Conservation (phyloP, 2,113 vertebrate genomes). For the Platichthys flesus region DNA sequence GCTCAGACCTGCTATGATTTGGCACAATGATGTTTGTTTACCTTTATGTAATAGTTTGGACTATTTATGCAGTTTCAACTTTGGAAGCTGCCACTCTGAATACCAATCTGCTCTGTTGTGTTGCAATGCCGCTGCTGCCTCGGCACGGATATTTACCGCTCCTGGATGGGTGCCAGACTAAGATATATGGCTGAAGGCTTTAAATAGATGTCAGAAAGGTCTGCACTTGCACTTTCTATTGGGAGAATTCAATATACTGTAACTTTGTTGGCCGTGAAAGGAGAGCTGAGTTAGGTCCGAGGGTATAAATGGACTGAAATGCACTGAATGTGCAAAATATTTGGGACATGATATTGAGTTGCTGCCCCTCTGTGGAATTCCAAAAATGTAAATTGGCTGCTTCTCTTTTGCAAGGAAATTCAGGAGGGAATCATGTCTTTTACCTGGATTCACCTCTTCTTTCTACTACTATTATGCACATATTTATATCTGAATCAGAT, state of each 20-base stretch:
- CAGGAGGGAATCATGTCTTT: slow-evolving; percentile 1
- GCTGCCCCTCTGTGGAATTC: slow-evolving; percentile 27
- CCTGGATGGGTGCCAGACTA: slow-evolving; percentile 56
- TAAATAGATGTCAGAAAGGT: slow-evolving; percentile 65
- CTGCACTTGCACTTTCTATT: slow-evolving; percentile 57
- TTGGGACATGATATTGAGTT: slow-evolving; percentile 32
- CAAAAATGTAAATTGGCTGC: not conserved
- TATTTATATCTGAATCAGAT: slow-evolving; percentile 10
- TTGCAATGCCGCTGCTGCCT: slow-evolving; percentile 32
- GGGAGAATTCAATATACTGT: slow-evolving; percentile 50
- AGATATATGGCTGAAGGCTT: slow-evolving; percentile 57
- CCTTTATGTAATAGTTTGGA: slow-evolving; percentile 58
- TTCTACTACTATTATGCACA: slow-evolving; percentile 5
- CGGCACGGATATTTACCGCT: slow-evolving; percentile 55
- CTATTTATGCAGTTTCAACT: slow-evolving; percentile 60
- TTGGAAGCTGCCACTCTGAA: slow-evolving; percentile 50
- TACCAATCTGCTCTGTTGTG: slow-evolving; percentile 54
- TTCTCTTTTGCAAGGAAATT: slow-evolving; percentile 17
- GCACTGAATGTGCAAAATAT: slow-evolving; percentile 40
- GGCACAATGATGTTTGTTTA: slow-evolving; percentile 53
- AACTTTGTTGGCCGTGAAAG: slow-evolving; percentile 50
- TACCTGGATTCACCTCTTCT: not conserved
- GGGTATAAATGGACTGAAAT: slow-evolving; percentile 46
- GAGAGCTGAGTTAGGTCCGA: slow-evolving; percentile 6
- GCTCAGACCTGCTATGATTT: slow-evolving; percentile 39